Conservation (phyloP, 2,797 vertebrate species). For the Liparis tanakae region DNA sequence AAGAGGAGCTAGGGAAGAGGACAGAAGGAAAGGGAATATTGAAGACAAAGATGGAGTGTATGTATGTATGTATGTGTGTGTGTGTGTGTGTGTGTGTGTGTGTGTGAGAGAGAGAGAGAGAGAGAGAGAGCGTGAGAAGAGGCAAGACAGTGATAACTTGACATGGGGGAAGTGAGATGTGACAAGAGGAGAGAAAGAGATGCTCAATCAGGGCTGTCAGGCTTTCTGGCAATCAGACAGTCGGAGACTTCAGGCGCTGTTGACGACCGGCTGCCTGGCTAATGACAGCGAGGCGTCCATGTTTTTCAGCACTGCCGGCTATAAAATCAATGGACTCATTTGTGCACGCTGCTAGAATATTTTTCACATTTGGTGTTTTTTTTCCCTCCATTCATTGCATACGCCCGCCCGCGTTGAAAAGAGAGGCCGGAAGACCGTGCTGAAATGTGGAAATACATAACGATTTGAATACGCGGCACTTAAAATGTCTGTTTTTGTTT, state of each 20-base stretch:
- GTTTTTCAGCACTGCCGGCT: constrained; percentile 54
- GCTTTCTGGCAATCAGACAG: constrained; percentile 64
- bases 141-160: constrained; percentile 63
- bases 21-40: too few species aligned
- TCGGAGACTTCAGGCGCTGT: constrained; percentile 60
- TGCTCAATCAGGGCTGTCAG: constrained; percentile 75
- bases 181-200: constrained; percentile 67
- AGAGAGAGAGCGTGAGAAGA: constrained; percentile 35
- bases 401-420: background rate
- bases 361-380: constrained; percentile 43
- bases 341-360: constrained; percentile 46
- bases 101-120: constrained; percentile 33
- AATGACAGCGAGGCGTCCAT: constrained; percentile 64
- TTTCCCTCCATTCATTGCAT: constrained; percentile 3
- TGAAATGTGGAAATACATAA: constrained; percentile 18
- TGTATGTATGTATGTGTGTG: too few species aligned
- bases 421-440: constrained; percentile 29
- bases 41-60: too few species aligned
- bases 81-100: constrained; percentile 5
- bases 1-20: too few species aligned
- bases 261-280: constrained; percentile 55
- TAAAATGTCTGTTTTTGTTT: constrained; percentile 11
- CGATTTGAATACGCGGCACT: constrained; percentile 35
- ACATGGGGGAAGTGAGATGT: constrained; percentile 72
- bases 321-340: constrained; percentile 65